Base-by-base conservation (phyloP, 2,113 vertebrate species). In the Sigmodon hispidus region DNA sequence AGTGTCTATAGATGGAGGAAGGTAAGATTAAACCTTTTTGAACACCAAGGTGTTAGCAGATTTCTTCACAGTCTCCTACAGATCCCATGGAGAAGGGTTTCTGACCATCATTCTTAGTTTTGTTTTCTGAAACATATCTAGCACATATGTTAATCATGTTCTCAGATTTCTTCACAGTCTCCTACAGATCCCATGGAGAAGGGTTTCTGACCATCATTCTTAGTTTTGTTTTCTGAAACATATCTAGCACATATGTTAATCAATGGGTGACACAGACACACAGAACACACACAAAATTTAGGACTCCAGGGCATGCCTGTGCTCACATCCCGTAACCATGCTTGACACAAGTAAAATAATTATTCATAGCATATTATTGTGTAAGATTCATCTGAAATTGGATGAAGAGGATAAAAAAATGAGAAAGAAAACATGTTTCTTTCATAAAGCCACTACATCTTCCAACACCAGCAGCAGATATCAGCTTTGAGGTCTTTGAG, bases 291-390 rank as follows among this genome's bases (percentile, higher is more conserved):
- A 61, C 36, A 55, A 4, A 57, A 48, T 9, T 10, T 26, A 13
- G 43, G 15, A 13, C 10, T 2, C 9, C 3, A 24, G 16, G 29
- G 24, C 13, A 3, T 7, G 21, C 0, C 19, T 90, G 34, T 86
- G 48, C 7, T 63, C 22, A 0, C 31, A 19, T 59, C 19, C 13
- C 19, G 29, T 22, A 52, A 2, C 12, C 50, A 2, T 15, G 3
- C 2, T 2, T 21, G 2, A 19, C 34, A 8, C 19, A 57, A 5
- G 17, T 5, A 19, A 40, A 73, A 45, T 12, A 43, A 91, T 88
- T 91, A 43, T 15, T 57, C 48, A 72, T 57, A 55, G 10, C 3
- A 6, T 88, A 70, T 57, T 57, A 24, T 40, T 61, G 75, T 67
- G 50, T 57, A 86, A 83, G 31, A 1, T 34, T 10, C 59, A 29